Percentiles rank a stretch among this genome's conserved stretches.
Evolutionary conservation across 2,797 vertebrate species (phyloP).

Genomic region (Remorina albescens): DNA sequence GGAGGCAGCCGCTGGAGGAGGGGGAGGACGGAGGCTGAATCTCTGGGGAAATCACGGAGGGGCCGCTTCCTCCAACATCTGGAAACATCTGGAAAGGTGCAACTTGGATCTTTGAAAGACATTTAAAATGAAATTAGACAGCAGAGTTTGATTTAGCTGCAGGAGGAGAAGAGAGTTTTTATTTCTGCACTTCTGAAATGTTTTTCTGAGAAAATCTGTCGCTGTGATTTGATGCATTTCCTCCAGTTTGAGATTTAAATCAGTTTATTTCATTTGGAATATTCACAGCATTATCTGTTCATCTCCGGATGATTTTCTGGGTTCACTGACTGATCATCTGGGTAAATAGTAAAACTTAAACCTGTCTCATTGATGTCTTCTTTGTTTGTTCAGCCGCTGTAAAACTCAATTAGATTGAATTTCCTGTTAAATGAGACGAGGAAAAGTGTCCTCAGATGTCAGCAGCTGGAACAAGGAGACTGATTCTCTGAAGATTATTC

Average conservation of each 20-base stretch:
- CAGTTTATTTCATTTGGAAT: too few species aligned
- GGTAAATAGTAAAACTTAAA: background rate
- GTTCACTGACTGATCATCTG: background rate
- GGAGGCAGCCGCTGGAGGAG: background rate
- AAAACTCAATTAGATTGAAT: background rate
- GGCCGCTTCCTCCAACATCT: conserved; percentile 39
- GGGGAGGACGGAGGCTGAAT: conserved; percentile 23
- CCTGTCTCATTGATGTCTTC: background rate
- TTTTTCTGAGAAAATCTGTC: too few species aligned
- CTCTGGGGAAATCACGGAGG: conserved; percentile 30
- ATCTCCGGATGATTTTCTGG: background rate
- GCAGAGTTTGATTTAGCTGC: background rate
- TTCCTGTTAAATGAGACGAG: background rate
- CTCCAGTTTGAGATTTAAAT: background rate
- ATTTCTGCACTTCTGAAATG: too few species aligned
- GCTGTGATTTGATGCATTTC: too few species aligned
- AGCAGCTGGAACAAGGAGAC: background rate
- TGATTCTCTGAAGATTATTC: too few species aligned
- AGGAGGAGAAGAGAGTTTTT: conserved; percentile 1
- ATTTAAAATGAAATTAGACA: conserved; percentile 12
- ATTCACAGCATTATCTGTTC: too few species aligned
- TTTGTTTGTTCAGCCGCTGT: background rate
- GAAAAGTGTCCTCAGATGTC: background rate
- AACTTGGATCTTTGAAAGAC: conserved; percentile 20
- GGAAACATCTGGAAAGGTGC: conserved; percentile 48